Percentiles rank a stretch among this genome's conserved stretches.
Conservation (phyloP, 64 coral and sea anemone genomes). For the Porites lutea region DNA sequence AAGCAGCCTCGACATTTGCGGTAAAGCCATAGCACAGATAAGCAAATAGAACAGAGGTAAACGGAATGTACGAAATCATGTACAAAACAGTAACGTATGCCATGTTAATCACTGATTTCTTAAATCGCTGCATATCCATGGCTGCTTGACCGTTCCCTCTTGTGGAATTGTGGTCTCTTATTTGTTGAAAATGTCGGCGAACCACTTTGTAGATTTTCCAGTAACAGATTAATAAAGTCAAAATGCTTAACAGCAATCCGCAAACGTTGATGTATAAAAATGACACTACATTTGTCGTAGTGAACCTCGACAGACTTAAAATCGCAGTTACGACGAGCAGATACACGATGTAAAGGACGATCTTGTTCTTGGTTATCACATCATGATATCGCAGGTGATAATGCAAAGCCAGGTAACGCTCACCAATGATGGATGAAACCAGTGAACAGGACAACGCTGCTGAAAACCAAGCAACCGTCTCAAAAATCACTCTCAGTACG, state of each 20-base stretch:
- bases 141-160: not conserved
- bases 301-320: constrained; percentile 34
- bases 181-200: constrained; percentile 19
- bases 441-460: constrained; percentile 34
- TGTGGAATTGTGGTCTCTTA: not conserved
- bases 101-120: constrained; percentile 44
- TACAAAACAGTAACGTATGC: constrained; percentile 60
- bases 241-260: constrained; percentile 31
- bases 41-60: constrained; percentile 42
- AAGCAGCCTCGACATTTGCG: constrained; percentile 2
- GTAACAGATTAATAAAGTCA: constrained; percentile 14
- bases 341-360: not conserved
- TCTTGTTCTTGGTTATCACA: constrained; percentile 10
- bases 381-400: constrained; percentile 43
- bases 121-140: not conserved
- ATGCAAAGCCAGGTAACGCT: constrained; percentile 38
- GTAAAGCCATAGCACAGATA: constrained; percentile 16
- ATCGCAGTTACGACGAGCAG: not conserved
- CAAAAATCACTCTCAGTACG: constrained; percentile 5
- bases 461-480: constrained; percentile 61
- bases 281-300: not conserved
- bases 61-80: constrained; percentile 48
- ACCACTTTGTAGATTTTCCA: constrained; percentile 43
- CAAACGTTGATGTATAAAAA: constrained; percentile 22
- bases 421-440: constrained; percentile 19